Evolutionary conservation across 1,140 invertebrate genomes (phyloP), one percentile per base, ranked within the genome.

Genomic region (Drosophila jambulina): DNA sequence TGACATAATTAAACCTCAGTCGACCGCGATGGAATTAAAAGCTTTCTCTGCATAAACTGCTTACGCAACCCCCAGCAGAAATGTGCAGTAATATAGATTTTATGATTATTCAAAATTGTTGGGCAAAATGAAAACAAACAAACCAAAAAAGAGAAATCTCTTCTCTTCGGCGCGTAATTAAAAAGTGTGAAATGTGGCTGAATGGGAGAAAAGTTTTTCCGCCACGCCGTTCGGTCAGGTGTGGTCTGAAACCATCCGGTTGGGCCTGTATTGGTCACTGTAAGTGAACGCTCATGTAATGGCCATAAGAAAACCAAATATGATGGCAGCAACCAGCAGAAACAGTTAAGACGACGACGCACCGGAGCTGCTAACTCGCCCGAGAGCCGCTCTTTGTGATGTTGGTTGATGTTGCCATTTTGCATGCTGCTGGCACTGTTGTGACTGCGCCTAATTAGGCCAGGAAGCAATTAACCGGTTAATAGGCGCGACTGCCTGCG

Each of bases 401-500:
- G 46, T 58, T 25, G 51, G 27, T n/a, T 70, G 46, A 29, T 54
- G 38, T 71, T 80, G 77, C 51, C 49, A 72, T 67, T 77, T 65
- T 71, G 64, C 49, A 81, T 74, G 45, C 23, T 40, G 53, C 36
- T 49, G 34, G 42, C 51, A 32, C 61, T 54, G 45, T 63, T 72
- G 68, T 62, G 67, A 59, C 45, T 79, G 59, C 57, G 27, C 46
- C 68, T 84, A 88, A 88, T 88, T 88, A 84, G 85, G 84, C 78
- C 84, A 84, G 85, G 84, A 90, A 88, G 74, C 78, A 81, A 88
- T 90, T 88, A 84, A 78, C 69, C 63, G 77, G 62, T 80, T 86
- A 86, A 87, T 63, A 82, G 79, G 75, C 10, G 45, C 38, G 34
- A 49, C 61, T 75, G 69, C 42, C 69, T 70, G 77, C 58, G 49